Percentiles rank a stretch among this genome's conserved stretches.
Evolutionary conservation across 2,113 vertebrate species (phyloP).

Genomic region (Pavo muticus): DNA sequence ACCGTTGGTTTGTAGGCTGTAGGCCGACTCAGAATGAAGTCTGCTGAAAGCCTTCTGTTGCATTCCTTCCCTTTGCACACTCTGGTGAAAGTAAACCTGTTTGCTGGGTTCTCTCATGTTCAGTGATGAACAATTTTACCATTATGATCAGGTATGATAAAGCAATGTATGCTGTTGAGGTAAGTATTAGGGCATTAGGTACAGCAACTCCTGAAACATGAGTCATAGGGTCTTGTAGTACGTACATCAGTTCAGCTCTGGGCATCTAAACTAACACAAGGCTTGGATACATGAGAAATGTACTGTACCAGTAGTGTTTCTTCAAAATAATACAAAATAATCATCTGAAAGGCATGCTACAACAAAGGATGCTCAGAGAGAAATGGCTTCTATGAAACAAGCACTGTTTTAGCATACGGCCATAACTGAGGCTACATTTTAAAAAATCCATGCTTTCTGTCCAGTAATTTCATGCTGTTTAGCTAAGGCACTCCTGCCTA

Average conservation of each 20-base stretch:
- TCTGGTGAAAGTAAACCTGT: not conserved
- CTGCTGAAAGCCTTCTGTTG: not conserved
- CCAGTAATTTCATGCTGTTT: slow-evolving; percentile 31
- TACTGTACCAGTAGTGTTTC: accelerated
- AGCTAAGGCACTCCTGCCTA: not conserved
- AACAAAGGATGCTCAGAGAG: not conserved
- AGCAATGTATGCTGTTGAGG: accelerated
- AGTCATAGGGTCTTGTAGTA: not conserved
- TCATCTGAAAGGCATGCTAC: not conserved
- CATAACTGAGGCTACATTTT: not conserved
- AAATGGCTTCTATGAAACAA: slow-evolving; percentile 10
- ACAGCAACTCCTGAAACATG: not conserved
- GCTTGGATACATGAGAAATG: not conserved
- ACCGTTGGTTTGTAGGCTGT: not conserved
- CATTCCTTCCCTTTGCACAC: not conserved
- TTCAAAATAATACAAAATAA: not conserved
- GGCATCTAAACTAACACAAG: not conserved
- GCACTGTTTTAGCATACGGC: not conserved
- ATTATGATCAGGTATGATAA: not conserved
- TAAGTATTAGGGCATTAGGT: not conserved
- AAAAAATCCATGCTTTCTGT: slow-evolving; percentile 22
- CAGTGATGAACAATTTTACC: not conserved
- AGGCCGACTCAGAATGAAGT: not conserved
- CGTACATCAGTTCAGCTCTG: not conserved
- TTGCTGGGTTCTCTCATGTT: not conserved